Evolutionary conservation across 2,797 vertebrate genomes (phyloP), one percentile per base, ranked within the genome.

Genomic region (Crenuchus spilurus): DNA sequence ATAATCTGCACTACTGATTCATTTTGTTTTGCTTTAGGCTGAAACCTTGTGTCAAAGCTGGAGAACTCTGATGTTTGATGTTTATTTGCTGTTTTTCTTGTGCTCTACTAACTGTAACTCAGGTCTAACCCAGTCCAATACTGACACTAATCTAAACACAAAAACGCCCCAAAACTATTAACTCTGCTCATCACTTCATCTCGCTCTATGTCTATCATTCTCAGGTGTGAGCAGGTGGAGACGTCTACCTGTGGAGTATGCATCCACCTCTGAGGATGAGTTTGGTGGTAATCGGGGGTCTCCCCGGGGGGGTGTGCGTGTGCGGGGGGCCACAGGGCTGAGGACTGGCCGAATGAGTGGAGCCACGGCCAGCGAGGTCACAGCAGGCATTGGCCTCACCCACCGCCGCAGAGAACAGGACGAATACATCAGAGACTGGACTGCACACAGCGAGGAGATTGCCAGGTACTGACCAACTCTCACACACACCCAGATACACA

Each of bases 231-330:
- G 94, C 91, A 92, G 97, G 90, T 99, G 97, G 97, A 94, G 97
- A 88, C 96, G 97, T 85, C 92, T 99, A 90, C 95, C 96, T 44
- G 97, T 95, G 51, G 97, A 99, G 91, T 99, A 99, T 83, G 97
- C 95, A 90, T 99, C 98, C 91, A 99, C 98, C 87, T 99, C 98
- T 37, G 98, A 99, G 93, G 98, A 99, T 88, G 98, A 99, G 88
- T 98, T 98, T 26, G 94, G 97, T 88, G 97, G 96, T 84, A 95
- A 92, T 91, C 92, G 96, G 82, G 98, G 95, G 89, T 92, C 95
- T 76, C 91, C 95, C 62, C 55, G 90, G 93, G 42, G 95, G 96
- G 79, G 86, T 97, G 55, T 95, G 97, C 95, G 96, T 80, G 86
- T 97, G 55, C 95, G 97, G 83, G 87, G 94, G 72, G 94, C 95